These are phyloP conservation scores for Nudaria mundana DNA, from an alignment of 2,888 invertebrate species.

Conservation along the genomic window DNA sequence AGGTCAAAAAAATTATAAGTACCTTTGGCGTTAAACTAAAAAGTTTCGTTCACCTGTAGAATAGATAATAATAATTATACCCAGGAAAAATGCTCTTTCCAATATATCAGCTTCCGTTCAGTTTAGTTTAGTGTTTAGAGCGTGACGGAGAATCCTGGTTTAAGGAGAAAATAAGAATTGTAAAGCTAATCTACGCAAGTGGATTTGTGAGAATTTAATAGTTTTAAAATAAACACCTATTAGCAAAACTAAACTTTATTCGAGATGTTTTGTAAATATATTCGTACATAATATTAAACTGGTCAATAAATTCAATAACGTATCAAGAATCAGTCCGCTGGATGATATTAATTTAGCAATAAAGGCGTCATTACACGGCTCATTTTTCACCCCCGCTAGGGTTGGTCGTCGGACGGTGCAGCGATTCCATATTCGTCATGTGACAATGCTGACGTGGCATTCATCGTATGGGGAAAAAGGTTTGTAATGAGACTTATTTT, in stretches of 20 bases:
- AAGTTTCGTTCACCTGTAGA: too few species aligned
- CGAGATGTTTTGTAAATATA: too few species aligned
- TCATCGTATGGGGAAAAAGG: constrained; percentile 25
- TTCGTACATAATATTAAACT: constrained; percentile 12
- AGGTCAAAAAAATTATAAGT: too few species aligned
- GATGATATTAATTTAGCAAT: constrained; percentile 52
- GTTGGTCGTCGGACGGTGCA: constrained; percentile 27
- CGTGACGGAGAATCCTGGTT: neutral
- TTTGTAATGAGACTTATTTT: constrained; percentile 13
- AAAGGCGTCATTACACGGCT: constrained; percentile 42
- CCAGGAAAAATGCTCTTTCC: too few species aligned
- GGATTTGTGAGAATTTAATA: too few species aligned
- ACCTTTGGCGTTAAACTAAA: too few species aligned
- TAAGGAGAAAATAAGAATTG: too few species aligned
- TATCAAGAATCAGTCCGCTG: constrained; percentile 36
- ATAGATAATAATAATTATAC: too few species aligned
- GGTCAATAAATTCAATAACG: constrained; percentile 38
- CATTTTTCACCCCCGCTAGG: constrained; percentile 46
- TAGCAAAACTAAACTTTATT: too few species aligned
- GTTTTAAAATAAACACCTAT: too few species aligned
- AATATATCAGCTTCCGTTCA: too few species aligned
- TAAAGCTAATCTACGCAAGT: too few species aligned
- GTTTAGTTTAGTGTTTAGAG: neutral
- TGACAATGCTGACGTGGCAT: constrained; percentile 21
- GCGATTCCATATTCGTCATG: constrained; percentile 46